phyloP scores from a whole-genome alignment of 2,797 vertebrate species.

The Enteromius trimaculatus region DNA sequence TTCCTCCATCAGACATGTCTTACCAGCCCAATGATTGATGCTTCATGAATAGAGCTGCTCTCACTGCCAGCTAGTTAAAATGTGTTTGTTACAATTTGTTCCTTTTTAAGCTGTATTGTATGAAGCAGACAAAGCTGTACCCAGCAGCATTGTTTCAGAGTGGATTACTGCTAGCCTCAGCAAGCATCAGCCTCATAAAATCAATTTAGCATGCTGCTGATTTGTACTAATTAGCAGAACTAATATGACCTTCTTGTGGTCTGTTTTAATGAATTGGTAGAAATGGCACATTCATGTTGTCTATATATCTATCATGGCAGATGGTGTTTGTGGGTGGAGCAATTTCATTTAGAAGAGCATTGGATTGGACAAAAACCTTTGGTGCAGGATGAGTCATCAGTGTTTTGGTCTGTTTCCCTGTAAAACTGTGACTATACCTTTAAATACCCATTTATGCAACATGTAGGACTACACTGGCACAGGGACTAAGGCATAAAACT shows the following conservation, averaged over 20 bases:
- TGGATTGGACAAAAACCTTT: neutral
- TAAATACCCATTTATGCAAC: neutral
- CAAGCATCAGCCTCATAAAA: slow-evolving; percentile 28
- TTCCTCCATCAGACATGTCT: slow-evolving; percentile 64
- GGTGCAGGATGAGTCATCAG: neutral
- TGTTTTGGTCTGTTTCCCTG: neutral
- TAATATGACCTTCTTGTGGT: slow-evolving; percentile 15
- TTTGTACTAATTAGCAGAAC: slow-evolving; percentile 7
- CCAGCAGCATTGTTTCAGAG: slow-evolving; percentile 4
- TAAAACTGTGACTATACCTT: neutral
- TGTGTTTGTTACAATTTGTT: slow-evolving; percentile 67
- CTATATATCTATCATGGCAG: neutral
- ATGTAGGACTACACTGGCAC: neutral
- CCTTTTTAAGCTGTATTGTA: slow-evolving; percentile 73
- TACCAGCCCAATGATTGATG: slow-evolving; percentile 65
- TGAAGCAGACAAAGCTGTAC: slow-evolving; percentile 67
- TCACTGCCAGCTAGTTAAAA: slow-evolving; percentile 67
- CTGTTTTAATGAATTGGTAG: slow-evolving; percentile 14
- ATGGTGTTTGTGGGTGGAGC: neutral
- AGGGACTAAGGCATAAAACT: neutral
- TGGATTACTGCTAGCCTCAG: slow-evolving; percentile 31
- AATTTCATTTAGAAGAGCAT: neutral
- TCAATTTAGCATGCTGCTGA: slow-evolving; percentile 12
- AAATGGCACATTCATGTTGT: neutral
- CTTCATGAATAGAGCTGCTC: slow-evolving; percentile 68